Percentiles rank a stretch among this genome's conserved stretches.
phyloP scores from a whole-genome alignment of 1,140 invertebrate species.

The Nilaparvata lugens region DNA sequence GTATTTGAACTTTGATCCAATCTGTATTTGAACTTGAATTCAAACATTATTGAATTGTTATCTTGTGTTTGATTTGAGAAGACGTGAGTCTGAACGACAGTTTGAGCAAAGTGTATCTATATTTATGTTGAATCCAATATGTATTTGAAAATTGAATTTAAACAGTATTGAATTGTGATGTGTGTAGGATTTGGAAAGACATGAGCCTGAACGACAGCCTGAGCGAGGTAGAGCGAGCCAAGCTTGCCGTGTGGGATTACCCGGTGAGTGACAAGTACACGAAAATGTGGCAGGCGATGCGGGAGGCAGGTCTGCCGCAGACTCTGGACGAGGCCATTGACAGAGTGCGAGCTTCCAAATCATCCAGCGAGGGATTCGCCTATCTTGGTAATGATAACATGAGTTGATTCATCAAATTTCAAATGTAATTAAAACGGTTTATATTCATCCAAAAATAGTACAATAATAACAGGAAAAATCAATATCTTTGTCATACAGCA shows the following conservation, averaged over 20 bases:
- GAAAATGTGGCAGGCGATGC: constrained; percentile 97
- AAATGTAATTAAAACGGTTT: too few relatives aligned
- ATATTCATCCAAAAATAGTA: too few relatives aligned
- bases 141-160: too few relatives aligned
- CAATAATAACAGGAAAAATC: too few relatives aligned
- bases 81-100: constrained; percentile 94
- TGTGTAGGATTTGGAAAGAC: constrained; percentile 88
- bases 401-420: not conserved
- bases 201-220: constrained; percentile 93
- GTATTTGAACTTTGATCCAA: too few relatives aligned
- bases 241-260: constrained; percentile 97
- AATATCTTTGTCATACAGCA: too few relatives aligned
- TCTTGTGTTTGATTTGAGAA: constrained; percentile 99
- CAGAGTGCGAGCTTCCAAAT: constrained; percentile 62
- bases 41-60: too few relatives aligned
- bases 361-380: constrained; percentile 79
- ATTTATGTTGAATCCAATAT: too few relatives aligned
- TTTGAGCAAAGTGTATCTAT: constrained; percentile 71
- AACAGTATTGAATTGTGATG: too few relatives aligned
- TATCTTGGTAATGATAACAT: constrained; percentile 60
- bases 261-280: constrained; percentile 97
- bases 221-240: constrained; percentile 77
- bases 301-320: constrained; percentile 72
- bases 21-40: too few relatives aligned
- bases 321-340: constrained; percentile 66